These are phyloP conservation scores for Recurvirostra avosetta DNA, from an alignment of 2,113 vertebrate species.

Conservation along the genomic window DNA sequence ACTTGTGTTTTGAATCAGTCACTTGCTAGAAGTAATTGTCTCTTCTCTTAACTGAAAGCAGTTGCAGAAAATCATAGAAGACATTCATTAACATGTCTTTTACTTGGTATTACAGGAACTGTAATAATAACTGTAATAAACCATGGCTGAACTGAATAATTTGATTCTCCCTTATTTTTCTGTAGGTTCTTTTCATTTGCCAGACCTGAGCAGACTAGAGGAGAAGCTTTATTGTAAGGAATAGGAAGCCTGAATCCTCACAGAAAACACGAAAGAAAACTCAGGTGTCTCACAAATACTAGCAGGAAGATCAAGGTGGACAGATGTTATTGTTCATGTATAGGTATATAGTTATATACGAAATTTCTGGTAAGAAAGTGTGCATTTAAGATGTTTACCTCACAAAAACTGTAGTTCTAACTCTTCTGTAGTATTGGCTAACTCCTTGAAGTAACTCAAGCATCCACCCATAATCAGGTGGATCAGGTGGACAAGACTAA, in stretches of 20 bases:
- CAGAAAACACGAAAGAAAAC: not conserved
- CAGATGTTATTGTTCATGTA: not conserved
- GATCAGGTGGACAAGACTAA: not conserved
- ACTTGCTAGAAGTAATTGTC: not conserved
- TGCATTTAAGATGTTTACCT: not conserved
- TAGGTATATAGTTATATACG: not conserved
- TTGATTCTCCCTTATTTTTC: not conserved
- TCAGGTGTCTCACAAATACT: not conserved
- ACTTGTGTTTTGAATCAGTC: not conserved
- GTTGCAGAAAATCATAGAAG: not conserved
- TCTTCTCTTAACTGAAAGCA: not conserved
- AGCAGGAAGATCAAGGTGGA: not conserved
- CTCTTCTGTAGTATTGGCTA: not conserved
- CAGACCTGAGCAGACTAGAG: not conserved
- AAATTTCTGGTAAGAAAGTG: not conserved
- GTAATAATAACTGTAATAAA: too few relatives aligned
- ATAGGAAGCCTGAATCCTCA: not conserved
- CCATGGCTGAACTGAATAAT: not conserved
- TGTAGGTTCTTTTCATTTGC: not conserved
- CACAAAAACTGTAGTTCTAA: not conserved
- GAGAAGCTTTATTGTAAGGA: not conserved
- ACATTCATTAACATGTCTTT: not conserved
- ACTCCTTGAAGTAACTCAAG: not conserved
- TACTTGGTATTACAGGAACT: not conserved
- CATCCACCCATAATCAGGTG: not conserved